Conservation (phyloP, 2,113 vertebrate species). For the Epinephelus lanceolatus region DNA sequence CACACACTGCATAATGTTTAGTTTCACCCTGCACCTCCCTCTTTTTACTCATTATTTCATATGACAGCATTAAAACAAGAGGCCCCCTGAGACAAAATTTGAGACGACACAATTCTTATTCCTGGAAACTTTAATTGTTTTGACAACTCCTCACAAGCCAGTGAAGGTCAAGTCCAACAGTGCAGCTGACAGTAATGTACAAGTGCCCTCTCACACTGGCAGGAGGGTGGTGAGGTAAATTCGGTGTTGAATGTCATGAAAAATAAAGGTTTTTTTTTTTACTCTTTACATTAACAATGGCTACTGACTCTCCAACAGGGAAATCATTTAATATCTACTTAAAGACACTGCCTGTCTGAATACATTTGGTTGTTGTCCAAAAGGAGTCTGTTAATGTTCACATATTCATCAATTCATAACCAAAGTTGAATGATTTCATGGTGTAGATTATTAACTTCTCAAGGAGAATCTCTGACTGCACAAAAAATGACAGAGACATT, state of each 20-base stretch:
- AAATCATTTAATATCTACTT: constrained; percentile 34
- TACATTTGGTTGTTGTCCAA: constrained; percentile 11
- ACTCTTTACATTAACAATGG: constrained; percentile 57
- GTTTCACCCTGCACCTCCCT: constrained; percentile 9
- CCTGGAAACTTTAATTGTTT: constrained; percentile 84
- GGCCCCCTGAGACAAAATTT: constrained; percentile 68
- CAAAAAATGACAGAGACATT: constrained; percentile 40
- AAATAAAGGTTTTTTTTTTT: constrained; percentile 62
- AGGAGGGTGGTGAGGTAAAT: constrained; percentile 80
- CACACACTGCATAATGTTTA: neutral
- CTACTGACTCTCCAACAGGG: constrained; percentile 45
- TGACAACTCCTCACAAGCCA: constrained; percentile 81
- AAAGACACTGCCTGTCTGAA: constrained; percentile 22
- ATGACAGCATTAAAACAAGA: neutral
- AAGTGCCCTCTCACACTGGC: constrained; percentile 74
- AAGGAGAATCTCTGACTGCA: constrained; percentile 44
- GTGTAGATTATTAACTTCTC: constrained; percentile 60
- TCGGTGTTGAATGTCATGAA: constrained; percentile 77
- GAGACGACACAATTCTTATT: constrained; percentile 75
- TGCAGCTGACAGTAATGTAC: constrained; percentile 79
- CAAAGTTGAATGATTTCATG: constrained; percentile 52
- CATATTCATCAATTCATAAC: constrained; percentile 60
- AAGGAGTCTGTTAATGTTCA: constrained; percentile 62
- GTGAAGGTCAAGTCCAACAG: constrained; percentile 78
- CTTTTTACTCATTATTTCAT: constrained; percentile 9